A percentile compares a stretch with the other conserved stretches of the same genome.
Evolutionary conservation across 2,113 vertebrate species (phyloP).

Genomic region (Apteryx mantelli): DNA sequence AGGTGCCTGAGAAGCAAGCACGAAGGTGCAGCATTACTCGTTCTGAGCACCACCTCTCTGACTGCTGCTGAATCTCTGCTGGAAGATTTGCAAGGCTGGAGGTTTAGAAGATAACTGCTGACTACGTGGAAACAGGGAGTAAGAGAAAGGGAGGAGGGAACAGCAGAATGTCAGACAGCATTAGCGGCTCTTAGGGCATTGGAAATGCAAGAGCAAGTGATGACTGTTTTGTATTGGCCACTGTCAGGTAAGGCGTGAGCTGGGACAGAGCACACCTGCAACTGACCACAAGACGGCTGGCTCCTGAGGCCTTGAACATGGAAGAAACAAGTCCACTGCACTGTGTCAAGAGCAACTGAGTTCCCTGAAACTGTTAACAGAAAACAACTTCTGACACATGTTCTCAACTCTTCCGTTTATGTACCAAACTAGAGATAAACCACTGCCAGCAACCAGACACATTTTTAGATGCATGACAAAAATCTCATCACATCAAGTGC

Average conservation of each 20-base stretch:
- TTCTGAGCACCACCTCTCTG: neutral
- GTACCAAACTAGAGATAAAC: neutral
- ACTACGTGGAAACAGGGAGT: neutral
- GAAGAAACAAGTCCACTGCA: neutral
- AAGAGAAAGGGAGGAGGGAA: fast-evolving
- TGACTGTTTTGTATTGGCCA: fast-evolving
- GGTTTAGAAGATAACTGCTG: neutral
- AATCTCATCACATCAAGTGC: neutral
- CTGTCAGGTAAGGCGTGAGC: neutral
- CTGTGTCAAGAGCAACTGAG: neutral
- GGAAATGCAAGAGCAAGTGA: neutral
- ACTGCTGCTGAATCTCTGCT: neutral
- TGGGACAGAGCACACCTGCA: neutral
- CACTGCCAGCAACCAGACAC: neutral
- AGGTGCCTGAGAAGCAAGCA: neutral
- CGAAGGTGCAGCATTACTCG: fast-evolving
- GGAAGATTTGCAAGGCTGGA: neutral
- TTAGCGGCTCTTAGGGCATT: fast-evolving
- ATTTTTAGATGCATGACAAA: neutral
- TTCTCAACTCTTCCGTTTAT: fast-evolving
- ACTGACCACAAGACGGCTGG: fast-evolving
- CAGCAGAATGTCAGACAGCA: neutral
- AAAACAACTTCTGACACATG: fast-evolving
- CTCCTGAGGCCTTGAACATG: fast-evolving
- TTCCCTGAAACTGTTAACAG: neutral